These are phyloP conservation scores for Prunella strophiata DNA, from an alignment of 2,797 vertebrate genomes.

Conservation along the genomic window DNA sequence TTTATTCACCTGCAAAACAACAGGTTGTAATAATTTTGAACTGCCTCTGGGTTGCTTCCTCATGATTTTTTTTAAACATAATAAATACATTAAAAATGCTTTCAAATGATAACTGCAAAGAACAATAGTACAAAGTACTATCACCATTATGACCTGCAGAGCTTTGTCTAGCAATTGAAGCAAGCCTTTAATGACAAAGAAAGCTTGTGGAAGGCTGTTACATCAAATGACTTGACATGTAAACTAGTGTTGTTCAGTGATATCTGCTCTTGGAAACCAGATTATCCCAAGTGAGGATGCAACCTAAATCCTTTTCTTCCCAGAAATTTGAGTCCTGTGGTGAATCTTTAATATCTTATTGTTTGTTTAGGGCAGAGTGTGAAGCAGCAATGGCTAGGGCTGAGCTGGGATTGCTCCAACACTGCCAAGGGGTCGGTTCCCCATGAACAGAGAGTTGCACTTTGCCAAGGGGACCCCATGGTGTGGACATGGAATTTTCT, in stretches of 20 bases:
- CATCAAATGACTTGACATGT: background rate
- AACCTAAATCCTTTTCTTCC: background rate
- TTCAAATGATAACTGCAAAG: background rate
- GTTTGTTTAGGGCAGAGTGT: background rate
- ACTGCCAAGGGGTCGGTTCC: rapidly evolving
- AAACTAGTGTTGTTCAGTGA: background rate
- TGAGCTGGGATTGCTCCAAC: background rate
- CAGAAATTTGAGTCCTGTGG: background rate
- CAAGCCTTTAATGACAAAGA: background rate
- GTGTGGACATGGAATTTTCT: background rate
- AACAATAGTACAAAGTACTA: background rate
- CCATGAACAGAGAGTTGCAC: background rate
- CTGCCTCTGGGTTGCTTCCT: background rate
- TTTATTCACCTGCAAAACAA: constrained; percentile 22
- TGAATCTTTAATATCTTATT: background rate
- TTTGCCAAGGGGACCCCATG: rapidly evolving
- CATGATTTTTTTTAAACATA: background rate
- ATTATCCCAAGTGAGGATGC: background rate
- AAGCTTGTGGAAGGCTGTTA: background rate
- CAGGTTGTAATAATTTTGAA: background rate
- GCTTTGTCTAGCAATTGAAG: background rate
- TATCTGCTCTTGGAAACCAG: background rate
- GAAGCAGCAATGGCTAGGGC: background rate
- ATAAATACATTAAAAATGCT: background rate
- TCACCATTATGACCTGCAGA: background rate